These are phyloP conservation scores for Drosophila kohkoa DNA, from an alignment of 1,140 invertebrate species.

Conservation along the genomic window DNA sequence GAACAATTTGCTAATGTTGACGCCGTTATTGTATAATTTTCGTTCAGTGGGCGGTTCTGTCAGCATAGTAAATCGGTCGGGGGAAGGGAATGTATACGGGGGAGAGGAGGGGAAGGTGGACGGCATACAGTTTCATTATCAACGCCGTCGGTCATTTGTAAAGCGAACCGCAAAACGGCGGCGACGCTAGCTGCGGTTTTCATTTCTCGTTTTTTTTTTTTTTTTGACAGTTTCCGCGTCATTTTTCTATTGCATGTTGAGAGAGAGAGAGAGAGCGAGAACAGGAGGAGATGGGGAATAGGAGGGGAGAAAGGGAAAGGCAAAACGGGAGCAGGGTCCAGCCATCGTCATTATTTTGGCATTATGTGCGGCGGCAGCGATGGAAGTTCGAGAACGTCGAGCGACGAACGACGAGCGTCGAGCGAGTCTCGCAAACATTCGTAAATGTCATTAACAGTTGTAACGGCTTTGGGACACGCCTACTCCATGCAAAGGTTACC, in stretches of 20 bases:
- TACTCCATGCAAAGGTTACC: conserved; percentile 13
- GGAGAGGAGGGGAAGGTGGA: background rate
- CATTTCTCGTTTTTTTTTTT: conserved; percentile 36
- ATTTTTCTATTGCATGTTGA: conserved; percentile 68
- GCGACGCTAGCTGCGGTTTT: conserved; percentile 49
- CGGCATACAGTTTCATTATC: conserved; percentile 46
- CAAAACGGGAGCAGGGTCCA: conserved; percentile 18
- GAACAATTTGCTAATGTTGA: conserved; percentile 82
- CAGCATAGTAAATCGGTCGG: background rate
- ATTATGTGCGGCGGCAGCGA: conserved; percentile 61
- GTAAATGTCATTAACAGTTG: conserved; percentile 84
- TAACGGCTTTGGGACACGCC: conserved; percentile 70
- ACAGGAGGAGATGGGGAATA: background rate
- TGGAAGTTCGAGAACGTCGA: conserved; percentile 26
- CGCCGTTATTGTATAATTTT: conserved; percentile 82
- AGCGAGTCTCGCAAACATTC: conserved; percentile 69
- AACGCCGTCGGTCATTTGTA: conserved; percentile 73
- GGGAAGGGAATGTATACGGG: too few species aligned
- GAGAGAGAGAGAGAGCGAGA: background rate
- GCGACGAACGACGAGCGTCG: conserved; percentile 13
- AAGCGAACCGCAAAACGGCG: conserved; percentile 73
- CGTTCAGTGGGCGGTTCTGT: conserved; percentile 48
- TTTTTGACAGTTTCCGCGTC: conserved; percentile 82
- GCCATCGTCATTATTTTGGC: conserved; percentile 77
- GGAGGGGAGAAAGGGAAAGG: background rate